Conservation (phyloP, 2,113 vertebrate species). For the Burhinus oedicnemus region DNA sequence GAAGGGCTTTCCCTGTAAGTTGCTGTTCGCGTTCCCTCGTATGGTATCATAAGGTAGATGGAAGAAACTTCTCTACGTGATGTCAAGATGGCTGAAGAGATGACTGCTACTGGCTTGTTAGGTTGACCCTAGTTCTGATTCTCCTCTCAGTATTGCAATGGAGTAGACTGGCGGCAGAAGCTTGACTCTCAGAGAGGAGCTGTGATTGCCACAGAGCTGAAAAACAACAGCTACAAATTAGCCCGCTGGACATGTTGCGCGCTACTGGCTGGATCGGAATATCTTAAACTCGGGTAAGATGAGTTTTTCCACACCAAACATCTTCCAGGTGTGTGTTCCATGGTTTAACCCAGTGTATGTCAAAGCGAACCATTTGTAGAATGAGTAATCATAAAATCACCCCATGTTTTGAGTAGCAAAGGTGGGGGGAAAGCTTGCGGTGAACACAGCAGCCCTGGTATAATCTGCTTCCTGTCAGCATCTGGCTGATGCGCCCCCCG, state of each 20-base stretch:
- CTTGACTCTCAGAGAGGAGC: conserved; percentile 97
- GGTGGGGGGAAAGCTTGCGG: background rate
- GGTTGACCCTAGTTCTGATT: background rate
- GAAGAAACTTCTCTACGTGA: background rate
- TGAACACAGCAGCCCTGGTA: background rate
- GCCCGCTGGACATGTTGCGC: conserved; percentile 98
- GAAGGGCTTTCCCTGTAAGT: background rate
- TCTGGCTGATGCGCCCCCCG: rapidly evolving
- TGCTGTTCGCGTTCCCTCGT: rapidly evolving
- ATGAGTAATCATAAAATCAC: background rate
- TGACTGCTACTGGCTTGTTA: background rate
- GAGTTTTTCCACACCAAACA: rapidly evolving
- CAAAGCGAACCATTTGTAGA: background rate
- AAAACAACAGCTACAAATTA: conserved; percentile 99
- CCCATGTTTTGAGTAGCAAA: background rate
- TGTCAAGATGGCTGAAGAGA: background rate
- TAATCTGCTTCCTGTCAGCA: background rate
- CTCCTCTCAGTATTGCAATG: conserved; percentile 88
- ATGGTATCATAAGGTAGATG: rapidly evolving
- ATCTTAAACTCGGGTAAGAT: conserved; percentile 95
- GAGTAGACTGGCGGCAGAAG: conserved; percentile 99
- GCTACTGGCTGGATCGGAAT: conserved; percentile 93
- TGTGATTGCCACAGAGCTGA: conserved; percentile 96
- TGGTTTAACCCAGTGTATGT: rapidly evolving
- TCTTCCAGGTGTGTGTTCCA: background rate